Conservation (phyloP, 2,797 vertebrate genomes). For the Pteropus rufus region DNA sequence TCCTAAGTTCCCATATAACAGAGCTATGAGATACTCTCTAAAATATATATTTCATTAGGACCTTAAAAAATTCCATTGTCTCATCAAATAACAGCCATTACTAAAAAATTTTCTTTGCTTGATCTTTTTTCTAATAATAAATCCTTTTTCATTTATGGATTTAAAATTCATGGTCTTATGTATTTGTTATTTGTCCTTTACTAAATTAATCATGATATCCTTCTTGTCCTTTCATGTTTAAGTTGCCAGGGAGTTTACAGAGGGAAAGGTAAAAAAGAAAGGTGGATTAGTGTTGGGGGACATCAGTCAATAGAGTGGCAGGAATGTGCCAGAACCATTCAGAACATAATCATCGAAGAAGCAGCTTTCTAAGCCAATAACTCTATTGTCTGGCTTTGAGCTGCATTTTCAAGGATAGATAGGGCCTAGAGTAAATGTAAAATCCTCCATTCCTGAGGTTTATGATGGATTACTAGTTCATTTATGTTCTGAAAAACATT, state of each 20-base stretch:
- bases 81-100: no score
- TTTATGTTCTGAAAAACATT: neutral
- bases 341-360: neutral
- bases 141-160: neutral
- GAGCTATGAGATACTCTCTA: neutral
- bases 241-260: neutral
- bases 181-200: neutral
- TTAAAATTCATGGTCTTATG: neutral
- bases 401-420: neutral
- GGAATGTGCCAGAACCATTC: neutral
- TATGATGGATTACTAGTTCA: neutral
- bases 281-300: neutral
- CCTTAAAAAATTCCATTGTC: neutral
- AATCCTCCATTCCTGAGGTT: neutral
- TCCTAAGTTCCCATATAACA: neutral
- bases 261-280: neutral
- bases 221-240: neutral
- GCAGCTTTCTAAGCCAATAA: neutral
- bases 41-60: neutral
- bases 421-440: neutral
- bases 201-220: neutral
- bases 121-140: neutral
- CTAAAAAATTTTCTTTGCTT: neutral
- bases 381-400: neutral
- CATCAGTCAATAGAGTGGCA: neutral